Evolutionary conservation across 2,888 invertebrate genomes (phyloP).

Genomic region (Amitus sp.): DNA sequence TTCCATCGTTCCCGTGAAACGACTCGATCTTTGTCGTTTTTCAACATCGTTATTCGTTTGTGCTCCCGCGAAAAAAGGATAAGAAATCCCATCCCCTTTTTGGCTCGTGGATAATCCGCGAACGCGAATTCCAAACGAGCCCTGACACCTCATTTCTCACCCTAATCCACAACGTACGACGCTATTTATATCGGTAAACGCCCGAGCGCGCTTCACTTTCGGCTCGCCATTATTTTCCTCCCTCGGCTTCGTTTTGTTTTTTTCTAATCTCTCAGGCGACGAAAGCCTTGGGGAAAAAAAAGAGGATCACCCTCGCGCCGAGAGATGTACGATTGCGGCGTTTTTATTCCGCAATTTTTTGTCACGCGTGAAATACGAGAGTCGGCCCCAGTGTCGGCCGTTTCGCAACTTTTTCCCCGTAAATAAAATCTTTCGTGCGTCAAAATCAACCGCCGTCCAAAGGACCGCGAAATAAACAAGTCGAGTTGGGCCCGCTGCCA

Average conservation of each 20-base stretch:
- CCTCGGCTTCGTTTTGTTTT: conserved; percentile 14
- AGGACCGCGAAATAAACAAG: conserved; percentile 15
- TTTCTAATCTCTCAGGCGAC: conserved; percentile 27
- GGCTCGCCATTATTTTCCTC: not conserved
- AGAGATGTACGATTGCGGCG: conserved; percentile 17
- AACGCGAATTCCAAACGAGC: not conserved
- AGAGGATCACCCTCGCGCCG: conserved; percentile 5
- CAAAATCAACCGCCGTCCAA: conserved; percentile 8
- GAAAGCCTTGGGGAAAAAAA: conserved; percentile 20
- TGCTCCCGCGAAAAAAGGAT: too few relatives aligned
- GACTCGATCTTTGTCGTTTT: too few relatives aligned
- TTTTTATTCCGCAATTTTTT: conserved; percentile 17
- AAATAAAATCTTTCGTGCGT: conserved; percentile 7
- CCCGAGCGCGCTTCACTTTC: not conserved
- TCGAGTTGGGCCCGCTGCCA: conserved; percentile 5
- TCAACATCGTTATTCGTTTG: too few relatives aligned
- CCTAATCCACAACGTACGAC: conserved; percentile 1
- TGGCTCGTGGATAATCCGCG: not conserved
- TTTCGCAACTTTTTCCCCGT: conserved; percentile 10
- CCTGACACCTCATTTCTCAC: not conserved
- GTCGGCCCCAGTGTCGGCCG: conserved; percentile 13
- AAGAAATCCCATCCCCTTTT: too few relatives aligned
- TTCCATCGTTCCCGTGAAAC: too few relatives aligned
- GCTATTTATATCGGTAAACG: conserved; percentile 14
- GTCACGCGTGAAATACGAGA: conserved; percentile 20